Percentiles rank a stretch among this genome's conserved stretches.
Conservation (phyloP, 2,797 vertebrate genomes). For the Telmatherina bonti region DNA sequence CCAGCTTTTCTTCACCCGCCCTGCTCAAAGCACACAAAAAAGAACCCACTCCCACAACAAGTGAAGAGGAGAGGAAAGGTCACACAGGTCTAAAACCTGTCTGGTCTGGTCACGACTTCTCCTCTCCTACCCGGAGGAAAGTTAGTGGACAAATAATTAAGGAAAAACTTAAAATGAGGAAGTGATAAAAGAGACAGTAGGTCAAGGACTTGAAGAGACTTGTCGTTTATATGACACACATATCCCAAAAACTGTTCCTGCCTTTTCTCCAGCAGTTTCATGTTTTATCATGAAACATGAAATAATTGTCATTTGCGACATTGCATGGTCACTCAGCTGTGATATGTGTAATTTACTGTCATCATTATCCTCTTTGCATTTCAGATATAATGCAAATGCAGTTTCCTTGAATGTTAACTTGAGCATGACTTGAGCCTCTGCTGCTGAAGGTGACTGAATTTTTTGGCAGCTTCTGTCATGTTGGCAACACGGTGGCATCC, state of each 20-base stretch:
- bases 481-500: conserved; percentile 74
- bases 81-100: conserved; percentile 36
- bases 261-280: not conserved
- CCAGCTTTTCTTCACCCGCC: conserved; percentile 43
- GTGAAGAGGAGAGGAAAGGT: conserved; percentile 41
- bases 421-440: conserved; percentile 54
- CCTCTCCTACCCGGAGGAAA: conserved; percentile 28
- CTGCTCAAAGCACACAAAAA: conserved; percentile 23
- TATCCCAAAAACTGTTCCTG: not conserved
- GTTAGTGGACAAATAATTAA: not conserved
- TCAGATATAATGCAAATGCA: conserved; percentile 25
- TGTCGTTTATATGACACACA: not conserved
- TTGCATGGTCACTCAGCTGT: not conserved
- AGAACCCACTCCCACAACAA: conserved; percentile 49
- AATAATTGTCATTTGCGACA: not conserved
- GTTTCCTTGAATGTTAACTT: conserved; percentile 53
- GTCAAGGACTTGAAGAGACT: not conserved
- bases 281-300: not conserved
- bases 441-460: conserved; percentile 57
- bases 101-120: conserved; percentile 26
- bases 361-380: not conserved
- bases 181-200: not conserved
- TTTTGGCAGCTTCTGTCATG: conserved; percentile 63
- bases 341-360: not conserved
- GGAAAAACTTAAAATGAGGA: not conserved